A percentile compares a stretch with the other conserved stretches of the same genome.
phyloP scores from a whole-genome alignment of 2,113 vertebrate genomes.

The Plectropomus leopardus region DNA sequence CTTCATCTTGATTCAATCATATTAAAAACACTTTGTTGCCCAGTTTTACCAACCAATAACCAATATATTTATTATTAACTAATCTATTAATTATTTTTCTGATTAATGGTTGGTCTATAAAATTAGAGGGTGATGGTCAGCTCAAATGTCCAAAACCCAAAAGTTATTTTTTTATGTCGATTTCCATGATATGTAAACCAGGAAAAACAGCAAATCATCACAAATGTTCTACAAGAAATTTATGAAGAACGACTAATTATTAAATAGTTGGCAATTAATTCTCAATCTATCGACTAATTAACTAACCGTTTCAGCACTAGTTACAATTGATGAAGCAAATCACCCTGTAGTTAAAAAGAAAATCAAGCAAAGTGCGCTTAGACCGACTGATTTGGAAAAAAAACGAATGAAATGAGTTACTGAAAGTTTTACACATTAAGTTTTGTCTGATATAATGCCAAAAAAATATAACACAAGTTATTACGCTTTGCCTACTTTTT shows the following conservation, averaged over 20 bases:
- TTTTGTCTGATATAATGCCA: background rate
- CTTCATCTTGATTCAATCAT: no score
- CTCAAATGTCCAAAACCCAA: background rate
- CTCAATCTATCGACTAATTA: no score
- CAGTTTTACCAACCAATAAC: background rate
- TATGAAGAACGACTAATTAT: no score
- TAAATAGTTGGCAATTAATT: background rate
- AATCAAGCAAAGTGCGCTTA: background rate
- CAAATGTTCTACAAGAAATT: background rate
- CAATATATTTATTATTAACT: background rate
- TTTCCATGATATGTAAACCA: background rate
- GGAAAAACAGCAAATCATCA: background rate
- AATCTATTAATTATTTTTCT: background rate
- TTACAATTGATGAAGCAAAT: background rate
- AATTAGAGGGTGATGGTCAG: no score
- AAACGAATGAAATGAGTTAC: background rate
- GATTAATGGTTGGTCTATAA: background rate
- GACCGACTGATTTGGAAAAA: background rate
- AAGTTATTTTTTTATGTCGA: background rate
- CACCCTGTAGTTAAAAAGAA: background rate
- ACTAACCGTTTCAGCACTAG: no score
- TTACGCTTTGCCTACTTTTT: background rate
- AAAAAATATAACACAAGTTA: background rate
- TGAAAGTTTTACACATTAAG: background rate
- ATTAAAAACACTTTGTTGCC: background rate